Conservation (phyloP, 2,888 invertebrate species). For the Callinectes sapidus region DNA sequence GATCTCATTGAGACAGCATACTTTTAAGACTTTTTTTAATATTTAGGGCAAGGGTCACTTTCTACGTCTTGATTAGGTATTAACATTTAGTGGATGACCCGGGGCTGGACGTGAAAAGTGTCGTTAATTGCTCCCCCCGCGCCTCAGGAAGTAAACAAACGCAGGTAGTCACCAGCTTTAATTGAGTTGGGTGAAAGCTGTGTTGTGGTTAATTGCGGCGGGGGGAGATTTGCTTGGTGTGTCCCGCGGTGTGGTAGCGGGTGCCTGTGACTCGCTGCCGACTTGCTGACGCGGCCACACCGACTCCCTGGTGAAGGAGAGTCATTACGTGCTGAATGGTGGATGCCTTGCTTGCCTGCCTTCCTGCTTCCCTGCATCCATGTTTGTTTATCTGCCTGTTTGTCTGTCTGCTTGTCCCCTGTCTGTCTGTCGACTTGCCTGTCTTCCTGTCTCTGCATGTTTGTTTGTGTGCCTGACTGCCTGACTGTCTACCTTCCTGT, state of each 20-base stretch:
- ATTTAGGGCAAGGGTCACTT: background rate
- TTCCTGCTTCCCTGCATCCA: background rate
- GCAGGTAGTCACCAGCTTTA: background rate
- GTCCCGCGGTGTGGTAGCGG: background rate
- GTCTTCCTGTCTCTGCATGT: background rate
- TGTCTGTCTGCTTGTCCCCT: background rate
- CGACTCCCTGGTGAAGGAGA: background rate
- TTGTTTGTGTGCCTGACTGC: background rate
- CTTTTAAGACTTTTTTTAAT: background rate
- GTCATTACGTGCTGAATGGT: background rate
- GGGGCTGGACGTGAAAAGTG: background rate
- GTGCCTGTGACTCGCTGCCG: background rate
- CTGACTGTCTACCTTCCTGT: background rate
- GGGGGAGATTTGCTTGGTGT: background rate
- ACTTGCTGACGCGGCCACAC: background rate
- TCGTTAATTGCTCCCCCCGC: background rate
- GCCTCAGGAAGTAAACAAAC: background rate
- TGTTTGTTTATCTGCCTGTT: background rate
- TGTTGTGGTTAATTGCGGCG: background rate
- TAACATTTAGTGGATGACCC: background rate
- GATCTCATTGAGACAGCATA: background rate
- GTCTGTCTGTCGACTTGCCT: background rate
- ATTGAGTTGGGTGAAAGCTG: constrained; percentile 6
- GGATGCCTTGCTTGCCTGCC: background rate
- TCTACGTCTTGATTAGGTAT: background rate